Percentiles rank a stretch among this genome's conserved stretches.
phyloP scores from a whole-genome alignment of 2,888 invertebrate genomes.

The Galerucella nymphaeae region DNA sequence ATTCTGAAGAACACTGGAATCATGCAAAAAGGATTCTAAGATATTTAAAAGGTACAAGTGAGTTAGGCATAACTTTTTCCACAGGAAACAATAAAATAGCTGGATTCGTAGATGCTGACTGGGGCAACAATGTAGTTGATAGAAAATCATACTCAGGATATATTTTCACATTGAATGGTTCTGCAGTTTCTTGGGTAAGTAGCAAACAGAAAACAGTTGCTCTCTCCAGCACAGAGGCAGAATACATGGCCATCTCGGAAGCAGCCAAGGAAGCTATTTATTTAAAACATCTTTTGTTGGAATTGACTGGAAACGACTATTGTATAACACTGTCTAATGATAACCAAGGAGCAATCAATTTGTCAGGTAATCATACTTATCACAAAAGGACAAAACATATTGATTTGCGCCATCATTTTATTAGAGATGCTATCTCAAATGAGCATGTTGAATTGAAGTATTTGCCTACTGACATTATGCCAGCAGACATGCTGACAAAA shows the following conservation, averaged over 20 bases:
- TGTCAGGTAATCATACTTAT: slow-evolving; percentile 23
- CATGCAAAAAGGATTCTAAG: slow-evolving; percentile 53
- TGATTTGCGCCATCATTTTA: slow-evolving; percentile 44
- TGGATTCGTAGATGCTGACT: slow-evolving; percentile 18
- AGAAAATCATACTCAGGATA: not conserved
- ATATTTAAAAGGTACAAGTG: slow-evolving; percentile 46
- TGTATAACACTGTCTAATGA: slow-evolving; percentile 19
- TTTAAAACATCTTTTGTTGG: slow-evolving; percentile 24
- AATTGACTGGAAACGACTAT: slow-evolving; percentile 16
- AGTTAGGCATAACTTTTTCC: slow-evolving; percentile 36
- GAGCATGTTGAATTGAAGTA: slow-evolving; percentile 37
- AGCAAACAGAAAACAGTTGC: slow-evolving; percentile 52
- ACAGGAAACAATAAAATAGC: not conserved
- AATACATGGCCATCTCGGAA: slow-evolving; percentile 47
- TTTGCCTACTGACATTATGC: slow-evolving; percentile 39
- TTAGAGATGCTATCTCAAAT: slow-evolving; percentile 38
- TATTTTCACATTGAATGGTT: too few relatives aligned
- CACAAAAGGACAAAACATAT: slow-evolving; percentile 46
- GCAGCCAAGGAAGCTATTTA: slow-evolving; percentile 45
- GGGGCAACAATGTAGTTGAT: slow-evolving; percentile 8
- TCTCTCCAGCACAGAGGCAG: slow-evolving; percentile 51
- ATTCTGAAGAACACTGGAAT: slow-evolving; percentile 44
- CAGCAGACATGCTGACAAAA: slow-evolving; percentile 45
- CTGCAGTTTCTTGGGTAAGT: too few relatives aligned
- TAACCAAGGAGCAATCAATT: slow-evolving; percentile 25